Percentiles rank a stretch among this genome's conserved stretches.
These are phyloP conservation scores for Scleropages formosus DNA, from an alignment of 2,797 vertebrate species.

Conservation along the genomic window DNA sequence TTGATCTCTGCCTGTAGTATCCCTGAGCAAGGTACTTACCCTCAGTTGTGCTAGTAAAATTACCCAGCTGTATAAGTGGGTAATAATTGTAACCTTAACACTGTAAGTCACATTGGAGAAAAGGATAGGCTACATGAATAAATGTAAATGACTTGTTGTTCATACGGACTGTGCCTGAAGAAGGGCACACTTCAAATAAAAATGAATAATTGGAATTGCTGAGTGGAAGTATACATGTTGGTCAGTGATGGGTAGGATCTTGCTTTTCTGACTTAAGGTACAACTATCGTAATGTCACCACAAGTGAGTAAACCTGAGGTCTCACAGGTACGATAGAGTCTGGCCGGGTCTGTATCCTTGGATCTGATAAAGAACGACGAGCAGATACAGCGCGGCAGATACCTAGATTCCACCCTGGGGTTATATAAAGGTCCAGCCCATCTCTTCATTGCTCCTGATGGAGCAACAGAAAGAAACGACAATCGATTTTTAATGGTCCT, in stretches of 20 bases:
- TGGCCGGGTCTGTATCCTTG: constrained; percentile 4
- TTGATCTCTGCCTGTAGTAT: too few relatives aligned
- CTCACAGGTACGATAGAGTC: neutral
- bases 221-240: neutral
- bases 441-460: constrained; percentile 2
- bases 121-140: too few relatives aligned
- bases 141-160: too few relatives aligned
- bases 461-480: constrained; percentile 3
- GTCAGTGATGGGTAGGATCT: too few relatives aligned
- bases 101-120: too few relatives aligned
- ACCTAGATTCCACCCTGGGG: constrained; percentile 15
- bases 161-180: too few relatives aligned
- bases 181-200: too few relatives aligned
- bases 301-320: neutral
- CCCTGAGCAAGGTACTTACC: too few relatives aligned
- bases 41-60: too few relatives aligned
- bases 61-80: too few relatives aligned
- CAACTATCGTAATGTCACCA: neutral
- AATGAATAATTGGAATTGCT: neutral
- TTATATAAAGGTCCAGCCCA: constrained; percentile 8
- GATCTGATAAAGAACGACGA: neutral
- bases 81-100: too few relatives aligned
- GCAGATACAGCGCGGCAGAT: neutral
- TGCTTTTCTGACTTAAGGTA: neutral
- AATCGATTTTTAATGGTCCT: constrained; percentile 16